These are phyloP conservation scores for Abrostola tripartita DNA, from an alignment of 2,888 invertebrate genomes.

Conservation along the genomic window DNA sequence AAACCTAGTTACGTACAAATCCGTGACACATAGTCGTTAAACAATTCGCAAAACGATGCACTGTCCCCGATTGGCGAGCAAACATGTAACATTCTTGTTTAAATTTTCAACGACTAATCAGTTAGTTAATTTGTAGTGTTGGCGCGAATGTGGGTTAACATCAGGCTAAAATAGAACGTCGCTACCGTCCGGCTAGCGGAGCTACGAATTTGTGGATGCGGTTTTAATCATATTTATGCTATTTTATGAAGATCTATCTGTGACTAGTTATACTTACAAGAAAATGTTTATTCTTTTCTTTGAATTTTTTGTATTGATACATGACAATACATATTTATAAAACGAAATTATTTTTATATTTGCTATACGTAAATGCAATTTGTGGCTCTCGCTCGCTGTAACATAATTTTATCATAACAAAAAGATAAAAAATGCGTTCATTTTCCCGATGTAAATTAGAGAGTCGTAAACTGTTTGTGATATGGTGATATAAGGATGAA, in stretches of 20 bases:
- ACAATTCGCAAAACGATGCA: constrained; percentile 29
- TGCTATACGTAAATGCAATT: too few species aligned
- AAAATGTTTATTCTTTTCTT: not conserved
- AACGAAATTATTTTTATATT: too few species aligned
- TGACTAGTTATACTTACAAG: too few species aligned
- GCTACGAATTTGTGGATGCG: constrained; percentile 59
- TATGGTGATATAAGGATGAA: too few species aligned
- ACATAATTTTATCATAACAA: too few species aligned
- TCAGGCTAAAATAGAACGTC: constrained; percentile 79
- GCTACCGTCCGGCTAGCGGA: constrained; percentile 67
- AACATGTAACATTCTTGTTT: constrained; percentile 52
- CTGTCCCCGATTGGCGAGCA: constrained; percentile 38
- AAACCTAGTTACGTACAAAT: constrained; percentile 10
- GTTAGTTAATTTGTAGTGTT: constrained; percentile 76
- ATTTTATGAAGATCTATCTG: too few species aligned
- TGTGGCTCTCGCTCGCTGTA: too few species aligned
- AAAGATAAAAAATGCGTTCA: too few species aligned
- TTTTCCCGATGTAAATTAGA: too few species aligned
- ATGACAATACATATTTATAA: too few species aligned
- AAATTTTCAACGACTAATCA: constrained; percentile 62
- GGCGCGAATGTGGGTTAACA: constrained; percentile 80
- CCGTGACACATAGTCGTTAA: constrained; percentile 18
- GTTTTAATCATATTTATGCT: constrained; percentile 25
- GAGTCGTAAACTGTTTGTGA: too few species aligned
- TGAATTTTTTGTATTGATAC: too few species aligned